A percentile compares a stretch with the other conserved stretches of the same genome.
These are phyloP conservation scores for Arctopsyche grandis DNA, from an alignment of 1,140 invertebrate species.

Conservation along the genomic window DNA sequence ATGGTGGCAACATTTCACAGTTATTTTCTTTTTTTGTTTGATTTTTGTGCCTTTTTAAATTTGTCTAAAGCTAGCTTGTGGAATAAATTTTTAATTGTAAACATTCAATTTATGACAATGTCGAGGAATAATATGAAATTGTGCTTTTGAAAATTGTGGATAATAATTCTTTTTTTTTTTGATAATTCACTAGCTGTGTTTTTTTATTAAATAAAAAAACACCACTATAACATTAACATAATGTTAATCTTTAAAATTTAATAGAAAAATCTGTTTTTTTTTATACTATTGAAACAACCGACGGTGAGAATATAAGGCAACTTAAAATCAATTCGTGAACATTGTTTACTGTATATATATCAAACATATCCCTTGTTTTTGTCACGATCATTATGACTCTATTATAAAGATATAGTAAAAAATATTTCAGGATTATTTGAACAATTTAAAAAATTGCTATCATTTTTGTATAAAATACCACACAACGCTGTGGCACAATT, in stretches of 20 bases:
- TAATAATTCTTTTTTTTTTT: constrained; percentile 8
- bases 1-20: constrained; percentile 37
- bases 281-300: constrained; percentile 55
- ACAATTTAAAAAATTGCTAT: constrained; percentile 51
- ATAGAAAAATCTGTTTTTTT: constrained; percentile 50
- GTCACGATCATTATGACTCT: constrained; percentile 52
- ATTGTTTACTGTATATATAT: constrained; percentile 48
- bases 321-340: constrained; percentile 55
- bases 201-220: too few species aligned
- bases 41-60: background rate
- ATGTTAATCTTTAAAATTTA: constrained; percentile 45
- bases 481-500: constrained; percentile 31
- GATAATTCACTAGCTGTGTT: constrained; percentile 33
- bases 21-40: background rate
- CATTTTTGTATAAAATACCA: constrained; percentile 49
- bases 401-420: constrained; percentile 55
- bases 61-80: constrained; percentile 16
- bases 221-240: constrained; percentile 34
- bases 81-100: background rate
- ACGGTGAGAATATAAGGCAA: constrained; percentile 55
- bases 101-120: background rate
- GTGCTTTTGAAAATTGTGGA: background rate
- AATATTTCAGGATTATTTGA: constrained; percentile 52
- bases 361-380: constrained; percentile 52
- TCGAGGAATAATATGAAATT: background rate